These are phyloP conservation scores for Drosophila punjabiensis DNA, from an alignment of 1,140 invertebrate genomes.

Conservation along the genomic window DNA sequence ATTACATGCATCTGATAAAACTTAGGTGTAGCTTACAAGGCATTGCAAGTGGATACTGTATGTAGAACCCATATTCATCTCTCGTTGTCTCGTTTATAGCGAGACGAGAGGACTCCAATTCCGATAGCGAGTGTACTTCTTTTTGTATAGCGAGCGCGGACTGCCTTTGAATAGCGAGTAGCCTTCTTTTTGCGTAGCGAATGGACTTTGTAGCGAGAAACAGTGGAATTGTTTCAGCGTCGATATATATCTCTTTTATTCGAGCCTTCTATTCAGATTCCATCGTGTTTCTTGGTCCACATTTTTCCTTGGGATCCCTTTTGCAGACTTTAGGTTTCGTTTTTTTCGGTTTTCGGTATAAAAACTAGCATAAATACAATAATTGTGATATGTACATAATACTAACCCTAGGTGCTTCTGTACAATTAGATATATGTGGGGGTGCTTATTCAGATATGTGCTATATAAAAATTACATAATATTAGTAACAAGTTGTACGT, in stretches of 20 bases:
- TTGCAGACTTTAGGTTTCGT: background rate
- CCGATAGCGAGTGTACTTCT: background rate
- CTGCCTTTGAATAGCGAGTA: background rate
- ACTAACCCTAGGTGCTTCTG: background rate
- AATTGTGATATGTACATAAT: background rate
- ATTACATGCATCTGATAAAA: background rate
- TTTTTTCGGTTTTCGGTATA: background rate
- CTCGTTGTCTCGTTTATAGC: background rate
- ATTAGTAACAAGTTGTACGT: background rate
- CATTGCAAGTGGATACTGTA: background rate
- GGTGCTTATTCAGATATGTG: background rate
- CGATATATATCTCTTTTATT: background rate
- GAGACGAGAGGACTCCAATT: too few relatives aligned
- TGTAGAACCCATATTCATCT: background rate
- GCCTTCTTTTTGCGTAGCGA: background rate
- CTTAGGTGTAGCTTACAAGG: too few relatives aligned
- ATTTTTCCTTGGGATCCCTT: background rate
- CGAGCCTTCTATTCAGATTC: background rate
- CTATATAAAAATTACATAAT: conserved; percentile 1
- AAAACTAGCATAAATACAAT: conserved; percentile 2
- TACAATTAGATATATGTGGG: background rate
- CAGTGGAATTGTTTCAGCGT: background rate
- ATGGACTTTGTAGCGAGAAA: background rate
- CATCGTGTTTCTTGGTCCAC: background rate
- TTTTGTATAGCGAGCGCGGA: background rate